Evolutionary conservation across 2,113 vertebrate species (phyloP).

Genomic region (Picathartes gymnocephalus): DNA sequence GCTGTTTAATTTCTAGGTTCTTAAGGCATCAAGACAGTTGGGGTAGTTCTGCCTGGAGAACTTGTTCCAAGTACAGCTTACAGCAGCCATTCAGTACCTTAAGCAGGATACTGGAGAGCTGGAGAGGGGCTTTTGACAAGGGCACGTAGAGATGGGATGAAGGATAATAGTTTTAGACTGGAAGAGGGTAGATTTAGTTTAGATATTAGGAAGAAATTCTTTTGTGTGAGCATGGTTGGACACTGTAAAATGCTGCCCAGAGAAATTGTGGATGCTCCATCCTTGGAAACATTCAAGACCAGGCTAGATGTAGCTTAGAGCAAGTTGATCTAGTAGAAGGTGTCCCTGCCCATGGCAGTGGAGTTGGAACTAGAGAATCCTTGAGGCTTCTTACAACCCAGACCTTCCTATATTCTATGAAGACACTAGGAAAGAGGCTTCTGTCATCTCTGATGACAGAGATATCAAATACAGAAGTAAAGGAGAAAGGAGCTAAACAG

Average conservation of each 20-base stretch:
- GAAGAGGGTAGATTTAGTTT: neutral
- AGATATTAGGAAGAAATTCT: neutral
- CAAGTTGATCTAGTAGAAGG: neutral
- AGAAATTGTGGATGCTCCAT: neutral
- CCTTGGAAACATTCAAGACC: neutral
- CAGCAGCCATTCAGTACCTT: neutral
- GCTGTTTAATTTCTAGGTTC: neutral
- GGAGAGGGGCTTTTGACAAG: neutral
- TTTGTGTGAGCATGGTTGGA: neutral
- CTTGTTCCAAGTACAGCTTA: neutral
- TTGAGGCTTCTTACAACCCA: neutral
- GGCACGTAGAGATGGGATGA: neutral
- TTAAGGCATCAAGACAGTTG: neutral
- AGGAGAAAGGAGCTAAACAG: neutral
- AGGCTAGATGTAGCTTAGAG: neutral
- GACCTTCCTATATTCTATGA: neutral
- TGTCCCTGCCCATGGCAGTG: accelerated
- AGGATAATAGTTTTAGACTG: neutral
- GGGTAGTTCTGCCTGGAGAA: neutral
- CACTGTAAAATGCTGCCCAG: neutral
- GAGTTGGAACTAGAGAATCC: neutral
- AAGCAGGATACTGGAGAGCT: neutral
- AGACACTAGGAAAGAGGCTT: neutral
- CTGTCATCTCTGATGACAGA: neutral
- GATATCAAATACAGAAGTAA: neutral